Evolutionary conservation across 1,140 invertebrate genomes (phyloP), one percentile per base, ranked within the genome.

Genomic region (Cheumatopsyche charites): DNA sequence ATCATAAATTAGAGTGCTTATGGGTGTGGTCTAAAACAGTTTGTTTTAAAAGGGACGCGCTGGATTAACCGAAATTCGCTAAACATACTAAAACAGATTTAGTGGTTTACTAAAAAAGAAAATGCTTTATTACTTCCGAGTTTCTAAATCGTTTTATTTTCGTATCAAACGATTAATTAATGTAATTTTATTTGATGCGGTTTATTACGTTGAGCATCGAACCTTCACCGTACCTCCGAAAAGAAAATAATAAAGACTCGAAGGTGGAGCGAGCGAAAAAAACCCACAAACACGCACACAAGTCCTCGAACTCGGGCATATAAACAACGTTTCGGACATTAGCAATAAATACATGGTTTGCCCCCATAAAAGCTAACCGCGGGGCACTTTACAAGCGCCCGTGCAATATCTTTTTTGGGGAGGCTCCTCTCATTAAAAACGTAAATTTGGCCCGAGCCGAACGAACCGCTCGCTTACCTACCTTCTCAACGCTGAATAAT

Each of bases 331-430:
- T 52, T 52, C 47, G 19, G 47, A 52, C 47, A 52, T 52, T 52
- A 52, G 47, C 47, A 52, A 52, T 52, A 52, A 52, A 52, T 52
- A 52, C 47, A 52, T 52, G 47, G 47, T 52, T 52, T 52, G 47
- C n/a, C 47, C 47, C 47, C 47, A 52, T 52, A 52, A 52, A 52
- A 52, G 47, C 47, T 52, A 52, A 52, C 47, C 47, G 47, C 47
- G 47, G 47, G 47, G 47, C 47, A 52, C 47, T 52, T 52, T 52
- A 52, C 47, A 52, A 52, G 47, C 47, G 47, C 15, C 47, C 47
- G 47, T 52, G 47, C 47, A 52, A 52, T 52, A 52, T 52, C 47
- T 52, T 52, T 52, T 52, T 52, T 52, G 47, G 47, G 47, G 9
- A 36, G 29, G 29, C 29, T 52, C 19, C 47, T 52, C 47, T 52